Evolutionary conservation across 37 sponge, comb jelly and placozoan species (phyloP), one percentile per base, ranked within the genome.

Genomic region (Theonella swinhoei): DNA sequence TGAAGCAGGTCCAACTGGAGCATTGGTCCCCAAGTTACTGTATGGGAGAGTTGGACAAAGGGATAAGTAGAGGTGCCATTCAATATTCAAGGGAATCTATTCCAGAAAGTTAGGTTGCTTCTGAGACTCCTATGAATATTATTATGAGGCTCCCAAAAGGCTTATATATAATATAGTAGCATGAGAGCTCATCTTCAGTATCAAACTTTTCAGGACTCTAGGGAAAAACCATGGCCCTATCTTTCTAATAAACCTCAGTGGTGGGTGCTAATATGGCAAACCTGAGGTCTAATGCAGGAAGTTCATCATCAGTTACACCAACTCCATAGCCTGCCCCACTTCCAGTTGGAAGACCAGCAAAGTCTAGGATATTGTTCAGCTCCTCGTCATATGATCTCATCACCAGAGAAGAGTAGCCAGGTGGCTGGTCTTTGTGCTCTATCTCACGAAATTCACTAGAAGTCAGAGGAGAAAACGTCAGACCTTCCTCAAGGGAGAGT

Each of bases 321-420:
- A 89, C 85, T 4, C 94, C 94, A 62, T 89, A 88, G 25, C 93
- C 93, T 8, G 84, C 83, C 9, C 91, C 87, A 72, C 78, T 70
- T 17, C 93, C 94, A 7, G 78, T 75, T n/a, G 89, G 89, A 1
- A 88, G 63, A 34, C 68, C 68, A 2, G 83, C 58, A 24, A 84
- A 60, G 72, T 77, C 77, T 62, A 85, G 62, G 26, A 85, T 85
- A 38, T 61, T 85, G 54, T 88, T 83, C 37, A 88, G 54, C 32
- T 88, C 83, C 1, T 83, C 89, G 3, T 76, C 33, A 14, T 81
- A 38, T 24, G 82, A 76, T 40, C 64, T 59, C 39, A 58, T 39
- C 4, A 68, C 39, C 25, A 37, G 38, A 24, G 62, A 60, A 73
- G 34, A 33, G 62, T 72, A 83, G 32, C 67, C 42, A 30, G 81